Conservation (phyloP, 2,113 vertebrate species). For the Halcyon senegalensis region DNA sequence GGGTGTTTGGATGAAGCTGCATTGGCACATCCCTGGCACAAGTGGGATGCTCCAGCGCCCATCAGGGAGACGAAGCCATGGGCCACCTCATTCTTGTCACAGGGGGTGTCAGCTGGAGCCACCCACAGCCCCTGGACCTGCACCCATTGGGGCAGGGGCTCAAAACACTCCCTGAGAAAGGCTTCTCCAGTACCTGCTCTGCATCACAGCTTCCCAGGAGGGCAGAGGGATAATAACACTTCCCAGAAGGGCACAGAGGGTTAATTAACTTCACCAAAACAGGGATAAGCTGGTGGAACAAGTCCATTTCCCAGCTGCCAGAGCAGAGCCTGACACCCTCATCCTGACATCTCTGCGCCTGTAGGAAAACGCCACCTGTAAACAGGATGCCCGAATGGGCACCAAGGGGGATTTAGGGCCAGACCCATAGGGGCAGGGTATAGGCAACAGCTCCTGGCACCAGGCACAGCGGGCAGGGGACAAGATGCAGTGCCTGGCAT, state of each 20-base stretch:
- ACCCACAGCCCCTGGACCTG: neutral
- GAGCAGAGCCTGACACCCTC: neutral
- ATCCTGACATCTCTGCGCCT: neutral
- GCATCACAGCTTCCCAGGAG: neutral
- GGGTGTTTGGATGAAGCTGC: neutral
- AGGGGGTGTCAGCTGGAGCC: neutral
- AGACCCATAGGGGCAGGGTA: neutral
- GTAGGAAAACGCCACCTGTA: neutral
- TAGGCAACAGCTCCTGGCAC: neutral
- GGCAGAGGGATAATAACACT: neutral
- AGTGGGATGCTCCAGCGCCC: neutral
- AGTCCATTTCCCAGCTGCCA: neutral
- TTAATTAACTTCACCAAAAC: neutral
- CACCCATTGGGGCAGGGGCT: neutral
- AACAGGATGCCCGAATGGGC: neutral
- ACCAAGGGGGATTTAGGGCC: neutral
- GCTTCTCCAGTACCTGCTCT: neutral
- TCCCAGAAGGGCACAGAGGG: neutral
- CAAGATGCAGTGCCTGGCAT: neutral
- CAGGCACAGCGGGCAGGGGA: neutral
- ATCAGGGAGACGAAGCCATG: neutral
- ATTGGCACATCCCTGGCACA: too few relatives aligned
- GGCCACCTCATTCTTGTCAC: neutral
- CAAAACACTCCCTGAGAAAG: neutral
- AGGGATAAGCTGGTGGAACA: neutral